Evolutionary conservation across 2,797 vertebrate genomes (phyloP), one percentile per base, ranked within the genome.

Genomic region (Mareca penelope): DNA sequence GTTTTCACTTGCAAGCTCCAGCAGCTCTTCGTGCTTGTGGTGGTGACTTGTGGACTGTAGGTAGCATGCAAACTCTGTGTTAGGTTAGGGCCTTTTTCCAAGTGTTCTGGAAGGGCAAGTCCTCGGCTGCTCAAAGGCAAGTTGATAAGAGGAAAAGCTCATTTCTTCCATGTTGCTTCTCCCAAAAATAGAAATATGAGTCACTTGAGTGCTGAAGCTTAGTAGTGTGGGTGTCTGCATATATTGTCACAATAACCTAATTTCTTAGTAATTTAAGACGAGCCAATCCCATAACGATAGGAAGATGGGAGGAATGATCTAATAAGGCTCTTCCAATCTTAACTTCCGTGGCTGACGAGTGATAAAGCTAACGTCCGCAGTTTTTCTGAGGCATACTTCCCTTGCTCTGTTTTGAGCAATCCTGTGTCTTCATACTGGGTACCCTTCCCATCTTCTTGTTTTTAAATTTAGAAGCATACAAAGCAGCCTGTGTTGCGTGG

Each of bases 171-270:
- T 52, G n/a, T 89, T 84, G 35, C 39, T 67, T 33, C 65, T 89
- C 33, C 78, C 5, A 3, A 42, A 85, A 94, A 93, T 87, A 94
- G 86, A 68, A 61, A 29, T 4, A 10, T 90, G 92, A 94, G 37
- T 97, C 93, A 94, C 16, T 76, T 5, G 46, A 67, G 72, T 56
- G 85, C 90, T 71, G 80, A 15, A 92, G 86, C 85, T 92, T 60
- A 15, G 65, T 23, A n/a, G 61, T 28, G 72, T 89, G 84, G 50
- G 73, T 79, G 76, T 53, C 44, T 90, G 89, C 65, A 11, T 67
- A 15, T 50, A 50, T 75, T 93, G 90, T 68, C 81, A 93, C 78
- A 93, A 85, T 95, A 95, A 93, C 94, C 91, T 91, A 12, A 97
- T 96, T 97, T 70, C 53, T 60, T 11, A 48, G 40, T 28, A 59